Evolutionary conservation across 2,888 invertebrate genomes (phyloP).

Genomic region (Morinoia aosen): DNA sequence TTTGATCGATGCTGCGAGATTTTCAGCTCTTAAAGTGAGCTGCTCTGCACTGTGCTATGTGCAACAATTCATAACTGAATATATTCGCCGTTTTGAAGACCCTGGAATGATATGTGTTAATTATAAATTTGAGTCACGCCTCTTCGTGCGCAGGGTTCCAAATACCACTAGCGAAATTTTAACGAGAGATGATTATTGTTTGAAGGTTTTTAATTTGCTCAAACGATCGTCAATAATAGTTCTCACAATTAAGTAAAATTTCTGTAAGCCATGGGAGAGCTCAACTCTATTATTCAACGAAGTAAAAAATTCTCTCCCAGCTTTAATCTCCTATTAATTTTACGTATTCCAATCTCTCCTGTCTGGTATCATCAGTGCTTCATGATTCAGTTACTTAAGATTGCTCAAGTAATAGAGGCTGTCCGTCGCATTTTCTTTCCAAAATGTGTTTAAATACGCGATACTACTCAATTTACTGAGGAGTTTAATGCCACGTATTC

Average conservation of each 20-base stretch:
- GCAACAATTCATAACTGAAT: neutral
- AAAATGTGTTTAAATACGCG: neutral
- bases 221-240: neutral
- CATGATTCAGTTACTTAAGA: neutral
- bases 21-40: neutral
- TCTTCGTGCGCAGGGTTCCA: neutral
- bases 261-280: neutral
- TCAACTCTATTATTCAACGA: neutral
- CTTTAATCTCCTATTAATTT: neutral
- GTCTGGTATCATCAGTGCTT: neutral
- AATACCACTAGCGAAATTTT: neutral
- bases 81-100: neutral
- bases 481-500: neutral
- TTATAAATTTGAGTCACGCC: neutral
- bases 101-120: neutral
- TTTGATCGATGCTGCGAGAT: neutral
- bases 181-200: neutral
- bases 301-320: neutral
- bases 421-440: neutral
- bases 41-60: neutral
- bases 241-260: neutral
- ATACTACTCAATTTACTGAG: neutral
- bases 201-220: neutral
- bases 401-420: neutral
- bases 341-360: neutral